Evolutionary conservation across 2,888 invertebrate species (phyloP).

Genomic region (Plebejus argus): DNA sequence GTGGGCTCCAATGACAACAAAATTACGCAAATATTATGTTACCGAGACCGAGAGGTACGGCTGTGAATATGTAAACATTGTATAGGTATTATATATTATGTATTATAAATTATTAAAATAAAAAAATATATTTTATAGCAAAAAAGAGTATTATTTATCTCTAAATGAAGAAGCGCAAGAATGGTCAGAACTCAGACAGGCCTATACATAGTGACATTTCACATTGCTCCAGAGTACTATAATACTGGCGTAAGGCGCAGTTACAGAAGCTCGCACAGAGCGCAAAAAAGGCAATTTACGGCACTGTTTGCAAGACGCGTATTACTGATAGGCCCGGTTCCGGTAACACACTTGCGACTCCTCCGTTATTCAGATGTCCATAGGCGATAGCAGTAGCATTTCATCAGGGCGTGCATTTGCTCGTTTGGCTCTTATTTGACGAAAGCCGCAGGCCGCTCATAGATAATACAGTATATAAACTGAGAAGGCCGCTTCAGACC

Average conservation of each 20-base stretch:
- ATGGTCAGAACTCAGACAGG: no score
- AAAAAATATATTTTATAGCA: not conserved
- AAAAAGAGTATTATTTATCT: not conserved
- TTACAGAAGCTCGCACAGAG: no score
- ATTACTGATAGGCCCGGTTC: not conserved
- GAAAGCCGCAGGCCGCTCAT: not conserved
- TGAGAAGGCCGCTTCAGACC: no score
- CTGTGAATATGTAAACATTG: not conserved
- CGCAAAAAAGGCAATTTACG: no score
- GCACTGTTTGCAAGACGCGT: not conserved
- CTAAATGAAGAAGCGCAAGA: no score
- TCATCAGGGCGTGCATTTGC: not conserved
- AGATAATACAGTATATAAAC: no score
- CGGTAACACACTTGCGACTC: not conserved
- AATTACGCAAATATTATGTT: conserved; percentile 8
- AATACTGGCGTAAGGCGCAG: no score
- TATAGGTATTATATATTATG: no score
- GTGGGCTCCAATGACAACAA: conserved; percentile 2
- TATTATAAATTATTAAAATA: not conserved
- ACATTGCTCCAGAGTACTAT: no score
- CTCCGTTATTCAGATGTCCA: no score
- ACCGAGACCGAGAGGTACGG: not conserved
- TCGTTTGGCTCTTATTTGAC: not conserved
- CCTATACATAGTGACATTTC: no score
- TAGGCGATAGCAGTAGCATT: not conserved